Evolutionary conservation across 2,888 invertebrate species (phyloP), one percentile per base, ranked within the genome.

Genomic region (Melieria picta): DNA sequence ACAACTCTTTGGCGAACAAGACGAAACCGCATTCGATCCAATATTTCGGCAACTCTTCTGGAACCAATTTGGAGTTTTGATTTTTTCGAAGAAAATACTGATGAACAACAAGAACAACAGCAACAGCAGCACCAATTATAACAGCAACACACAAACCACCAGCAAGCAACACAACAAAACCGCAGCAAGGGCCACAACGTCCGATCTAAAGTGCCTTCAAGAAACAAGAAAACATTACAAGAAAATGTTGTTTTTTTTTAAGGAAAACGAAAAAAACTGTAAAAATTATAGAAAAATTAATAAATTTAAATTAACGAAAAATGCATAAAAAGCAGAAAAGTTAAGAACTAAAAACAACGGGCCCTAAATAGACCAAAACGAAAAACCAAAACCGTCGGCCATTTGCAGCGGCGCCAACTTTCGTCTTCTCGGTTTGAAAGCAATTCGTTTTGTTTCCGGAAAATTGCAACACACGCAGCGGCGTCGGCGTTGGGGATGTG

Each of bases 121-220:
- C 55, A 62, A 50, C 47, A 69, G 57, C 69, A 65, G 55, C 30
- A 30, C 58, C 46, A 72, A 70, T 66, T 43, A 60, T 30, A 67
- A 79, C 76, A 76, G 74, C 72, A 77, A 67, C 69, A 76, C 72
- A 68, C 72, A 76, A 74, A 65, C 74, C 52, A 71, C 69, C 60
- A 71, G 55, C 60, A 71, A 74, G 75, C 72, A 77, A 75, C 74
- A 76, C 74, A 74, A 73, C 75, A 74, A 76, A 87, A 87, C 87
- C 72, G 65, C 66, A 79, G 71, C 69, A 64, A 93, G 94, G 94
- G 94, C 94, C 94, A 92, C 91, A 91, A 93, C 94, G 94, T 94
- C 94, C 94, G 94, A 92, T 92, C 93, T 92, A 91, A 94, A 94
- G 94, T 94, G 94, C 94, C 94, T 94, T 94, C 94, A 93, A 91